Conservation (phyloP, 2,797 vertebrate species). For the Rhyacichthys aspro region DNA sequence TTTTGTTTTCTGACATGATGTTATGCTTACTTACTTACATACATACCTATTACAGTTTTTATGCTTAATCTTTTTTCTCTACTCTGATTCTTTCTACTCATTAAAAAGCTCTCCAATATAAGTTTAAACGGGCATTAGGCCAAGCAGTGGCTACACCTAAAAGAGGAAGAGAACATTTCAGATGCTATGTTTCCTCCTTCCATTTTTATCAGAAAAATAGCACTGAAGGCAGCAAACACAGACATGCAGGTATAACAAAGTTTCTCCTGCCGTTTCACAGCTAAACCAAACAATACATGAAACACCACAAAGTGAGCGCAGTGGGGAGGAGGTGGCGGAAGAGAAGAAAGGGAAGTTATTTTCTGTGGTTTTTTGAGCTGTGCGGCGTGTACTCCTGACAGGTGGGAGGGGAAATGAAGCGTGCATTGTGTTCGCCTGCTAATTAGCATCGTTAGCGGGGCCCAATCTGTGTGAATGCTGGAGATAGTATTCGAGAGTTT, state of each 20-base stretch:
- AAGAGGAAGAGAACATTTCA: slow-evolving; percentile 40
- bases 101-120: slow-evolving; percentile 29
- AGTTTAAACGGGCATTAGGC: slow-evolving; percentile 16
- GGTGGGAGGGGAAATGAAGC: slow-evolving; percentile 78
- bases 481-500: slow-evolving; percentile 69
- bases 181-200: slow-evolving; percentile 22
- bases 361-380: slow-evolving; percentile 68
- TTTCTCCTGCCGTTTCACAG: slow-evolving; percentile 73
- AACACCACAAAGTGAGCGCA: slow-evolving; percentile 57
- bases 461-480: slow-evolving; percentile 68
- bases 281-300: slow-evolving; percentile 77
- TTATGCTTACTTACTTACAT: too few species aligned
- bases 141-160: slow-evolving; percentile 47
- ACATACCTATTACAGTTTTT: slow-evolving; percentile 4
- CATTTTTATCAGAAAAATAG: slow-evolving; percentile 51
- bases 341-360: slow-evolving; percentile 70
- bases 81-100: slow-evolving; percentile 13
- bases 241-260: slow-evolving; percentile 63
- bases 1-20: too few species aligned
- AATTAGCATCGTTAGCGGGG: slow-evolving; percentile 81
- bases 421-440: slow-evolving; percentile 75
- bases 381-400: slow-evolving; percentile 69
- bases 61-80: slow-evolving; percentile 29
- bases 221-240: slow-evolving; percentile 21
- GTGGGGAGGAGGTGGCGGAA: slow-evolving; percentile 44